phyloP scores from a whole-genome alignment of 2,113 vertebrate species.

The Tetrao urogallus region DNA sequence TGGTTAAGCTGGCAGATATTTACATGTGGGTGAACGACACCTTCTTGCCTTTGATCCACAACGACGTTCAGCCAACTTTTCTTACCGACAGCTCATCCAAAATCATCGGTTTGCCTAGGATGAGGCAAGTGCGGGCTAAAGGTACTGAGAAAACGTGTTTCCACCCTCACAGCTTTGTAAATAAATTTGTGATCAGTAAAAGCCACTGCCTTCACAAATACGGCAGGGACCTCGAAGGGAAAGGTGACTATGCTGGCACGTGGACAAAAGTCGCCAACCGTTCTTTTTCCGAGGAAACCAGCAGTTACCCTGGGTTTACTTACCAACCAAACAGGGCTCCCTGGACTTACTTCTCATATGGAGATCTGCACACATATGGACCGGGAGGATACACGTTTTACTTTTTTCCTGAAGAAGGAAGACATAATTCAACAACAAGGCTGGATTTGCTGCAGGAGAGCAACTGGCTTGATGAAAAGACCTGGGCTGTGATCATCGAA shows the following conservation, averaged over 20 bases:
- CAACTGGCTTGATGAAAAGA: conserved; percentile 75
- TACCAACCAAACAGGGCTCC: conserved; percentile 20
- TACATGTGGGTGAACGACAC: conserved; percentile 42
- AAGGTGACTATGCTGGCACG: not conserved
- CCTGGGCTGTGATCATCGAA: conserved; percentile 74
- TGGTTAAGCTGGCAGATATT: conserved; percentile 43
- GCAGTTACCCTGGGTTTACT: conserved; percentile 48
- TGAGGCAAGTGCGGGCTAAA: conserved; percentile 73
- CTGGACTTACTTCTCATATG: conserved; percentile 55
- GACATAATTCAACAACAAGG: conserved; percentile 48
- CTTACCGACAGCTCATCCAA: conserved; percentile 50
- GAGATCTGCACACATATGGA: conserved; percentile 52
- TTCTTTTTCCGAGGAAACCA: not conserved
- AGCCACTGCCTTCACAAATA: conserved; percentile 64
- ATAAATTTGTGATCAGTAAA: not conserved
- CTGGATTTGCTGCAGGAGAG: conserved; percentile 39
- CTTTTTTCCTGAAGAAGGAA: conserved; percentile 64
- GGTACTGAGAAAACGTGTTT: conserved; percentile 6
- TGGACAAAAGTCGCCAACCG: conserved; percentile 42
- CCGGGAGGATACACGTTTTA: conserved; percentile 69
- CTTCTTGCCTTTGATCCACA: conserved; percentile 70
- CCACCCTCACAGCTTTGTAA: not conserved
- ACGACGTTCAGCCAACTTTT: conserved; percentile 27
- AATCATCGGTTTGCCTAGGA: conserved; percentile 73
- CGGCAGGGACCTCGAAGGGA: conserved; percentile 35